phyloP scores from a whole-genome alignment of 2,113 vertebrate species.

The Guaruba guarouba region DNA sequence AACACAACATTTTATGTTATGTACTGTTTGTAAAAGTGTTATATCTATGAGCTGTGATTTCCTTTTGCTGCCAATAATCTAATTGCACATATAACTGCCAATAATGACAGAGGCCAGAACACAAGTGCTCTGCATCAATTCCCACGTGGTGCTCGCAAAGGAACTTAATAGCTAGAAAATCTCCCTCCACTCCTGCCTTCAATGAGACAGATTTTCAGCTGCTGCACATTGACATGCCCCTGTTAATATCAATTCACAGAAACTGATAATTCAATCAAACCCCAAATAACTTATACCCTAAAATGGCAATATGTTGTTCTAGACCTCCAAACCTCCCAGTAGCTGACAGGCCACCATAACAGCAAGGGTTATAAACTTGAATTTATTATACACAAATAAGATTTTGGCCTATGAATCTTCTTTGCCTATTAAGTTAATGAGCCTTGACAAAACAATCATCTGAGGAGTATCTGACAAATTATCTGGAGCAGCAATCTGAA shows the following conservation, averaged over 20 bases:
- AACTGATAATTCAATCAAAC: background rate
- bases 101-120: background rate
- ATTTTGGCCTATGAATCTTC: conserved; percentile 23
- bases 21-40: background rate
- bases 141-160: background rate
- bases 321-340: background rate
- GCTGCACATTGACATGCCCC: background rate
- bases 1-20: background rate
- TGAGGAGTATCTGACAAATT: conserved; percentile 38
- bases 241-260: background rate
- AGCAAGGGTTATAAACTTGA: background rate
- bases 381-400: conserved; percentile 26
- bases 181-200: background rate
- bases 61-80: background rate
- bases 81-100: background rate
- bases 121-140: background rate
- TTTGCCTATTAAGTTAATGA: conserved; percentile 44
- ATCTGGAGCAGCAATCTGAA: conserved; percentile 4
- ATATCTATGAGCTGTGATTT: background rate
- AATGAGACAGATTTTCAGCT: background rate
- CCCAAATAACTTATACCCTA: background rate
- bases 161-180: background rate
- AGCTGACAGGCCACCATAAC: background rate
- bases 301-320: background rate
- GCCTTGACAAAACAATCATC: conserved; percentile 39